Percentiles rank a stretch among this genome's conserved stretches.
Evolutionary conservation across 2,113 vertebrate genomes (phyloP).

Genomic region (Oreotrochilus melanogaster): DNA sequence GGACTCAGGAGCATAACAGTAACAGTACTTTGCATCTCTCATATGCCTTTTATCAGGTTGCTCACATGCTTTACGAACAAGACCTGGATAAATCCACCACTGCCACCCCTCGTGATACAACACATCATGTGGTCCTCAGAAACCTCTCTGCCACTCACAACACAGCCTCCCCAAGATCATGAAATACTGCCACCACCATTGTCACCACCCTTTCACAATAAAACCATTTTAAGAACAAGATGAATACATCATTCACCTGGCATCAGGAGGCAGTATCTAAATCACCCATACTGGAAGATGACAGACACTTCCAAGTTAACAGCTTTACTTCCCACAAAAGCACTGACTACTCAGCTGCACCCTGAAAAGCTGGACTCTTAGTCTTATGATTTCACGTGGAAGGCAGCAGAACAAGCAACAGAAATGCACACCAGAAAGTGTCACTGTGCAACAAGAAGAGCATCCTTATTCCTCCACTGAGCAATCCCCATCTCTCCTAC

Average conservation of each 20-base stretch:
- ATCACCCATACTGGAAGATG: not conserved
- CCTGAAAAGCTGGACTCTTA: not conserved
- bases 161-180: not conserved
- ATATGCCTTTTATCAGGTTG: constrained; percentile 2
- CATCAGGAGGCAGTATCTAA: not conserved
- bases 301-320: not conserved
- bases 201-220: not conserved
- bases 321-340: not conserved
- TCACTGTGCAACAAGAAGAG: not conserved
- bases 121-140: not conserved
- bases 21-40: not conserved
- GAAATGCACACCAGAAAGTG: not conserved
- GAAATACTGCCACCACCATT: not conserved
- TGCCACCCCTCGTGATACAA: not conserved
- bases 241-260: not conserved
- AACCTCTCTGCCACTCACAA: not conserved
- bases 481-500: not conserved
- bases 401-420: not conserved
- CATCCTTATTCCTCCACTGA: not conserved
- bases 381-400: not conserved
- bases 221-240: not conserved
- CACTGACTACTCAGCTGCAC: not conserved
- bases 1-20: not conserved
- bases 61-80: not conserved
- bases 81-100: not conserved